Percentiles rank a stretch among this genome's conserved stretches.
Evolutionary conservation across 2,113 vertebrate genomes (phyloP).

Genomic region (Dasyurus viverrinus): DNA sequence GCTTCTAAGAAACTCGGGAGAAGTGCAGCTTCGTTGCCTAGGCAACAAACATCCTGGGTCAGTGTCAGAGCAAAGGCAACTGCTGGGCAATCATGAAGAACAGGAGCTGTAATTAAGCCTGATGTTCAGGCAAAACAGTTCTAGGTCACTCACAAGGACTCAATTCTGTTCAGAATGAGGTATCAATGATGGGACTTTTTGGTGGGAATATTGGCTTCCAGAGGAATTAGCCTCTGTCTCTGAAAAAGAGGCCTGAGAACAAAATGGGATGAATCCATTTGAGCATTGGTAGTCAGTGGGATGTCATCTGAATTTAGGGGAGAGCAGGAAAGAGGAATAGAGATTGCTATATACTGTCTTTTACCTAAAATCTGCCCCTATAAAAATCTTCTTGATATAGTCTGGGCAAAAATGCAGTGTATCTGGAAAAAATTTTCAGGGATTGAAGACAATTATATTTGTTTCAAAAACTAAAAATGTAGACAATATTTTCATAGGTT

Average conservation of each 20-base stretch:
- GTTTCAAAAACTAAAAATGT: background rate
- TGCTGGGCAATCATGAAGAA: background rate
- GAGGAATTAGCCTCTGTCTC: background rate
- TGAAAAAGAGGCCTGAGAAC: background rate
- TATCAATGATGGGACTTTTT: background rate
- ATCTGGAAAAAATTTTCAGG: background rate
- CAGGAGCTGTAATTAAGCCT: background rate
- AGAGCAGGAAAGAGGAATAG: background rate
- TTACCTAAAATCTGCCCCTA: background rate
- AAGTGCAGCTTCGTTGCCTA: slow-evolving; percentile 64
- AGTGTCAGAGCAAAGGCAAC: slow-evolving; percentile 42
- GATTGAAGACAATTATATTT: background rate
- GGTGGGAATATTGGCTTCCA: background rate
- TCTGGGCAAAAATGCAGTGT: background rate
- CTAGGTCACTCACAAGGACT: background rate
- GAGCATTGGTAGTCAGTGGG: background rate
- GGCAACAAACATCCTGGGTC: slow-evolving; percentile 59
- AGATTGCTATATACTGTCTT: background rate
- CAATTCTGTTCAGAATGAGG: background rate
- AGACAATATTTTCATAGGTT: background rate
- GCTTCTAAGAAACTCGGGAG: slow-evolving; percentile 59
- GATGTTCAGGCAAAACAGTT: background rate
- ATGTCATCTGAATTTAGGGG: background rate
- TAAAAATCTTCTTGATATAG: background rate
- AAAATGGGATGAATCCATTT: background rate